Conservation (phyloP, 2,113 vertebrate genomes). For the Smithornis capensis region DNA sequence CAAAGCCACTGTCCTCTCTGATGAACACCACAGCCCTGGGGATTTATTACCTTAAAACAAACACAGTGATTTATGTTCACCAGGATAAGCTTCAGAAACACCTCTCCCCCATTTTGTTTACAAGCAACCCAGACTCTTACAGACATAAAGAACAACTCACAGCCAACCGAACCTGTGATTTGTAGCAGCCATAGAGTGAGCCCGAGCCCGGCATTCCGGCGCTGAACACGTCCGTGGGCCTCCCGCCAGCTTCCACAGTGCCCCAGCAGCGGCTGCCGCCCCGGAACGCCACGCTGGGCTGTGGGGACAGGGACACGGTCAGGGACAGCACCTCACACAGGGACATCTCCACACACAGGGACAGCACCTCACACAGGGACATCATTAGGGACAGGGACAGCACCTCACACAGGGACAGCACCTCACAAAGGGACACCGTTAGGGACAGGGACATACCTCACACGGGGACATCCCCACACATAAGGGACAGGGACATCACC, state of each 20-base stretch:
- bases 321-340: neutral
- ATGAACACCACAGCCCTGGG: fast-evolving
- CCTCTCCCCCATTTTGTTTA: neutral
- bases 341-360: too few relatives aligned
- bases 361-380: neutral
- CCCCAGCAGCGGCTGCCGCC: slow-evolving; percentile 61
- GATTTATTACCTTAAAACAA: neutral
- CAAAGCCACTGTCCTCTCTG: neutral
- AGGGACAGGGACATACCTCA: too few relatives aligned
- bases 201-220: slow-evolving; percentile 48
- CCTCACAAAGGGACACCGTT: neutral
- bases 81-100: neutral
- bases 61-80: neutral
- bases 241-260: neutral
- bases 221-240: slow-evolving; percentile 62
- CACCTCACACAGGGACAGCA: too few relatives aligned
- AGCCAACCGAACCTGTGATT: slow-evolving; percentile 61
- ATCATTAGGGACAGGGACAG: neutral
- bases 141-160: neutral
- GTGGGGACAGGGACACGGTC: neutral
- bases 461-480: too few relatives aligned
- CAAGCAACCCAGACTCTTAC: neutral
- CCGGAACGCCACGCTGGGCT: slow-evolving; percentile 65
- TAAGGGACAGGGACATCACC: neutral
- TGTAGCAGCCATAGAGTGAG: slow-evolving; percentile 70